These are phyloP conservation scores for Vidua chalybeata DNA, from an alignment of 2,113 vertebrate species.

Conservation along the genomic window DNA sequence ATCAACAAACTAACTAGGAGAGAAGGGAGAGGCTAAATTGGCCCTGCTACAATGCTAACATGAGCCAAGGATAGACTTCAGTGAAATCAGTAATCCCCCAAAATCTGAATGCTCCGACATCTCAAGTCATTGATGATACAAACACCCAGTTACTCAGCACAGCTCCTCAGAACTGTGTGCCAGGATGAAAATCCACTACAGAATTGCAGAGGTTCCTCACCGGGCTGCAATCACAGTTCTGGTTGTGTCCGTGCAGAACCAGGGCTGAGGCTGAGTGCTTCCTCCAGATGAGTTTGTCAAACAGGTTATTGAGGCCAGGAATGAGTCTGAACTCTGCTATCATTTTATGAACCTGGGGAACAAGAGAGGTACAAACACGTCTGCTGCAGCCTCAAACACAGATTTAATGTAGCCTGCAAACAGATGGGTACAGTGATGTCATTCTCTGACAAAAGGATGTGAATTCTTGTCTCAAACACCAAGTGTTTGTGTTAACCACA, in stretches of 20 bases:
- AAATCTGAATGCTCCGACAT: background rate
- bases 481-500: background rate
- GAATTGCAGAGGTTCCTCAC: conserved; percentile 71
- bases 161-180: background rate
- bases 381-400: background rate
- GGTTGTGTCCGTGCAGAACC: conserved; percentile 94
- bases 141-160: background rate
- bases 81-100: background rate
- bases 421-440: background rate
- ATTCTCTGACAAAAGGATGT: background rate
- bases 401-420: background rate
- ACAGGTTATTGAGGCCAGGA: conserved; percentile 96
- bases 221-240: conserved; percentile 98
- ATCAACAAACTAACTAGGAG: background rate
- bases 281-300: conserved; percentile 98
- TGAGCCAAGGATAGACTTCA: background rate
- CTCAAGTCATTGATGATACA: background rate
- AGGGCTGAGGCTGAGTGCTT: conserved; percentile 90
- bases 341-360: conserved; percentile 94
- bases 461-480: background rate
- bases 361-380: background rate
- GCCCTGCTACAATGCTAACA: background rate
- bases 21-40: background rate
- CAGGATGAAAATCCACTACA: background rate
- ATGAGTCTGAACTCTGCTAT: conserved; percentile 95